phyloP scores from a whole-genome alignment of 2,113 vertebrate genomes.

The Microtus ochrogaster region DNA sequence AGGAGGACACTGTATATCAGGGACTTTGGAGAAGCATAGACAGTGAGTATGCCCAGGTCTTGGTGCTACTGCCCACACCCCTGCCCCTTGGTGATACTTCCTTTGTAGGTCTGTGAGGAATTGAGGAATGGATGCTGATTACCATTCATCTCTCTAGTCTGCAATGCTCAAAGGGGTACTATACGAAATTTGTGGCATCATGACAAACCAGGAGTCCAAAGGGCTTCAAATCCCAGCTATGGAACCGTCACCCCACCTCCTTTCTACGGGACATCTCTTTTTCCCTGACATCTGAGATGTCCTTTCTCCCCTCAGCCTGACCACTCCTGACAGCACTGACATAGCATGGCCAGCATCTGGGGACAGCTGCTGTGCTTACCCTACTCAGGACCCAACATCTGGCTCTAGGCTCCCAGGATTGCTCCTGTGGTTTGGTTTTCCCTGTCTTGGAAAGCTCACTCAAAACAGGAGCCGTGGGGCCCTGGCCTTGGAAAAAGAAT shows the following conservation, averaged over 20 bases:
- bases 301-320: rapidly evolving
- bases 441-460: background rate
- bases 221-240: rapidly evolving
- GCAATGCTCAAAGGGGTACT: background rate
- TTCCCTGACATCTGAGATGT: background rate
- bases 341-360: rapidly evolving
- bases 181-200: background rate
- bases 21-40: background rate
- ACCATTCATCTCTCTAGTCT: rapidly evolving
- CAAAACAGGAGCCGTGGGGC: rapidly evolving
- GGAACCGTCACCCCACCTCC: rapidly evolving
- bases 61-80: rapidly evolving
- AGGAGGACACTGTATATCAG: background rate
- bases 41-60: rapidly evolving
- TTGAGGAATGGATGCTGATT: rapidly evolving
- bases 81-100: rapidly evolving
- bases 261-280: rapidly evolving
- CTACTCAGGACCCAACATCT: background rate
- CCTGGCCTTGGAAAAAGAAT: background rate
- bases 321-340: rapidly evolving
- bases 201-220: background rate
- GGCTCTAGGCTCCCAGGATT: background rate
- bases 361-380: too few relatives aligned
- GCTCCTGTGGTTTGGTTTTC: background rate
- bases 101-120: background rate